These are phyloP conservation scores for Abrostola triplasia DNA, from an alignment of 2,888 invertebrate genomes.

Conservation along the genomic window DNA sequence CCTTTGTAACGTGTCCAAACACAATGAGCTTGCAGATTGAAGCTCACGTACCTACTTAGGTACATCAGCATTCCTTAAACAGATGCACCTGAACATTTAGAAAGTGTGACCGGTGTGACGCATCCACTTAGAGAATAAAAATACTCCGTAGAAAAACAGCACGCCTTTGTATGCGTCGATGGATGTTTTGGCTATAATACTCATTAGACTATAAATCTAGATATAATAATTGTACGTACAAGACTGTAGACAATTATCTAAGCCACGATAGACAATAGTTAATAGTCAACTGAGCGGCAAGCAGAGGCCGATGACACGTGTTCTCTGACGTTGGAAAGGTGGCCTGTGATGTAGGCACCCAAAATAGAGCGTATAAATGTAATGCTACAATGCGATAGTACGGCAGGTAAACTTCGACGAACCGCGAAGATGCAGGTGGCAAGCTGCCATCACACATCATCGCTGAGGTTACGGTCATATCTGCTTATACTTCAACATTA, in stretches of 20 bases:
- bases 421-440: slow-evolving; percentile 63
- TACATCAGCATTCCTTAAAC: not conserved
- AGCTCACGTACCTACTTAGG: no score
- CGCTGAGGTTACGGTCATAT: slow-evolving; percentile 69
- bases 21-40: no score
- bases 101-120: slow-evolving; percentile 34
- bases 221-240: slow-evolving; percentile 23
- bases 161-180: slow-evolving; percentile 35
- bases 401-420: slow-evolving; percentile 76
- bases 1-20: no score
- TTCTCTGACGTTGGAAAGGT: slow-evolving; percentile 73
- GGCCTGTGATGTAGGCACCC: slow-evolving; percentile 76
- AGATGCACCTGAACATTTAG: not conserved
- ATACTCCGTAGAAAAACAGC: slow-evolving; percentile 44
- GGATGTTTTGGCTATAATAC: slow-evolving; percentile 32
- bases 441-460: slow-evolving; percentile 62
- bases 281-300: slow-evolving; percentile 57
- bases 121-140: slow-evolving; percentile 41
- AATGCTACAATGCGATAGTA: slow-evolving; percentile 59
- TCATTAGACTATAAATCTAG: slow-evolving; percentile 17
- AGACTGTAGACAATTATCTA: slow-evolving; percentile 24
- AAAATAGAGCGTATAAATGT: slow-evolving; percentile 71
- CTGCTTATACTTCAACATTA: slow-evolving; percentile 32
- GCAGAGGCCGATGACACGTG: slow-evolving; percentile 77
- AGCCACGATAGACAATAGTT: slow-evolving; percentile 52